phyloP scores from a whole-genome alignment of 2,888 invertebrate species.

The Heliconius cydno region DNA sequence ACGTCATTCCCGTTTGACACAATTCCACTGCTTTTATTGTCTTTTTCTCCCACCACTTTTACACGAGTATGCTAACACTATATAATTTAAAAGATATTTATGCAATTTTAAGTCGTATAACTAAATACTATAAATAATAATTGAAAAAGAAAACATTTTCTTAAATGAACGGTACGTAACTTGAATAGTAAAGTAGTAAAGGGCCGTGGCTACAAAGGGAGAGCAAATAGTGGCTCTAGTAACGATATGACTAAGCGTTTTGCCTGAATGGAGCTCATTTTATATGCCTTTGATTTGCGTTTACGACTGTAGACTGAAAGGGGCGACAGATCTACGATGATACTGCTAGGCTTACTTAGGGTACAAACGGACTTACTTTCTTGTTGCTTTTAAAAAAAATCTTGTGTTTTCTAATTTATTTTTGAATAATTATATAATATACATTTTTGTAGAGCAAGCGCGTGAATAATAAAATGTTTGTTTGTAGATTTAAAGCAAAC shows the following conservation, averaged over 20 bases:
- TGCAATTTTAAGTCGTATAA: too few relatives aligned
- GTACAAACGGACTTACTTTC: not conserved
- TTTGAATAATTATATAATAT: too few relatives aligned
- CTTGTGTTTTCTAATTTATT: too few relatives aligned
- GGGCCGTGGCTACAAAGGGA: conserved; percentile 17
- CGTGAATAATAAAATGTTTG: too few relatives aligned
- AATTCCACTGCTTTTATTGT: too few relatives aligned
- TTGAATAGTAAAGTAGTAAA: conserved; percentile 12
- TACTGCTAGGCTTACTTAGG: not conserved
- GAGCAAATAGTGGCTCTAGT: conserved; percentile 23
- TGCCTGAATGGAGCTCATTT: conserved; percentile 28
- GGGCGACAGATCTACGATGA: conserved; percentile 2
- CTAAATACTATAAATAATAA: too few relatives aligned
- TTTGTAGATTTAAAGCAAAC: too few relatives aligned
- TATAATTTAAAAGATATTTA: too few relatives aligned
- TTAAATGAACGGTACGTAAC: conserved; percentile 7
- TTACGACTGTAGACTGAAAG: conserved; percentile 3
- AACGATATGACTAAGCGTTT: conserved; percentile 24
- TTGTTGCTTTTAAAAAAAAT: not conserved
- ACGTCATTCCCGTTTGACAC: too few relatives aligned
- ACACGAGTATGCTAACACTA: too few relatives aligned
- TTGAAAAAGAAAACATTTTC: not conserved
- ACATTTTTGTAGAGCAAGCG: too few relatives aligned
- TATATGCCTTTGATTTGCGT: conserved; percentile 26
- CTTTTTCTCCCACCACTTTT: too few relatives aligned